phyloP scores from a whole-genome alignment of 2,888 invertebrate species.

The Drosophila paranaensis region DNA sequence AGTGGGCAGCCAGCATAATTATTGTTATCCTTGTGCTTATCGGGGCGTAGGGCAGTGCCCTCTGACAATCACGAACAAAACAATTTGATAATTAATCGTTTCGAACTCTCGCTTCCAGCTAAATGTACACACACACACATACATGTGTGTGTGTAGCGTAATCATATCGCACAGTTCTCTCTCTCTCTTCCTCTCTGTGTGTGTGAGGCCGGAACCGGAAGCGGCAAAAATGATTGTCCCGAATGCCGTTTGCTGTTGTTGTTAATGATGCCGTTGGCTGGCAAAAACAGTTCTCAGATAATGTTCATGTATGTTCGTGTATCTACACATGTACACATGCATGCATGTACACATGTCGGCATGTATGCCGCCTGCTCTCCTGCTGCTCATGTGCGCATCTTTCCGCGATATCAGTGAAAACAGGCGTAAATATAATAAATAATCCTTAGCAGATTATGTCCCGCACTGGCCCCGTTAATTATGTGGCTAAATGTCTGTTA shows the following conservation, averaged over 20 bases:
- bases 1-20: conserved; percentile 55
- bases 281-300: conserved; percentile 13
- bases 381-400: not conserved
- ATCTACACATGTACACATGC: too few species aligned
- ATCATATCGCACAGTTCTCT: conserved; percentile 33
- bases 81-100: conserved; percentile 70
- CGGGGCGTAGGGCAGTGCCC: conserved; percentile 31
- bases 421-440: conserved; percentile 23
- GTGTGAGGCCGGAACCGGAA: conserved; percentile 48
- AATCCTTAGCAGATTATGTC: conserved; percentile 26
- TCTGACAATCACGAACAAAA: conserved; percentile 57
- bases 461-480: conserved; percentile 32
- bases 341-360: too few species aligned
- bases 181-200: conserved; percentile 10
- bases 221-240: conserved; percentile 45
- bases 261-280: conserved; percentile 9
- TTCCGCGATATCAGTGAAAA: conserved; percentile 11
- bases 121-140: conserved; percentile 15
- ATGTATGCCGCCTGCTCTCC: not conserved
- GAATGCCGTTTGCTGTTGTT: conserved; percentile 15
- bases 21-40: conserved; percentile 46
- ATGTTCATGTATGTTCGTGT: not conserved
- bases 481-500: conserved; percentile 13
- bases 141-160: conserved; percentile 19
- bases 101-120: conserved; percentile 40